Percentiles rank a stretch among this genome's conserved stretches.
Evolutionary conservation across 2,113 vertebrate species (phyloP).

Genomic region (Ardeotis arabs): DNA sequence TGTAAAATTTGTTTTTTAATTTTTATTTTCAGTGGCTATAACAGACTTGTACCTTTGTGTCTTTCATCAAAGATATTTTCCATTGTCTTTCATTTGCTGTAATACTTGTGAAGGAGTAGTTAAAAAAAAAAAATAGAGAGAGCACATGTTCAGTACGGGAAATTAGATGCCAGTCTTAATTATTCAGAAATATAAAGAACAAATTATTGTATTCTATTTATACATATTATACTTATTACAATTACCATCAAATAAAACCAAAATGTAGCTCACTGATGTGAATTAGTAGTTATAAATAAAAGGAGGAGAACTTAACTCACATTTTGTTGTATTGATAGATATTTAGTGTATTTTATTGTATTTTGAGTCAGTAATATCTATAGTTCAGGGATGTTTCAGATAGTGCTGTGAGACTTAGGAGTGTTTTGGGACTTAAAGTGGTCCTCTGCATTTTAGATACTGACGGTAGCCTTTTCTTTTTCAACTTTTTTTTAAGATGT

Average conservation of each 20-base stretch:
- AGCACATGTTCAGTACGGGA: neutral
- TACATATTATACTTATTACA: neutral
- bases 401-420: neutral
- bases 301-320: neutral
- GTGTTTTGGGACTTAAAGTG: neutral
- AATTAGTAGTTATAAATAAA: neutral
- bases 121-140: neutral
- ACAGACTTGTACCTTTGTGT: neutral
- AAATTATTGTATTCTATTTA: neutral
- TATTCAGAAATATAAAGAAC: neutral
- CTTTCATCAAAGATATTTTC: neutral
- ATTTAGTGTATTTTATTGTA: neutral
- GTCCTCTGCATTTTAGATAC: neutral
- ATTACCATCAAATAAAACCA: neutral
- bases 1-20: neutral
- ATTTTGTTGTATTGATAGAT: neutral
- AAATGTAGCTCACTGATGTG: neutral
- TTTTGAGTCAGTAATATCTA: neutral
- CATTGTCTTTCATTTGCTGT: neutral
- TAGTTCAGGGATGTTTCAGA: neutral
- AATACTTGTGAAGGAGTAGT: neutral
- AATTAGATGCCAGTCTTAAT: neutral
- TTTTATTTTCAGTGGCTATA: neutral
- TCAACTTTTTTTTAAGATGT: neutral
- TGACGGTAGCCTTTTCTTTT: neutral